These are phyloP conservation scores for Clarias laeviceps DNA, from an alignment of 2,797 vertebrate species.

Conservation along the genomic window DNA sequence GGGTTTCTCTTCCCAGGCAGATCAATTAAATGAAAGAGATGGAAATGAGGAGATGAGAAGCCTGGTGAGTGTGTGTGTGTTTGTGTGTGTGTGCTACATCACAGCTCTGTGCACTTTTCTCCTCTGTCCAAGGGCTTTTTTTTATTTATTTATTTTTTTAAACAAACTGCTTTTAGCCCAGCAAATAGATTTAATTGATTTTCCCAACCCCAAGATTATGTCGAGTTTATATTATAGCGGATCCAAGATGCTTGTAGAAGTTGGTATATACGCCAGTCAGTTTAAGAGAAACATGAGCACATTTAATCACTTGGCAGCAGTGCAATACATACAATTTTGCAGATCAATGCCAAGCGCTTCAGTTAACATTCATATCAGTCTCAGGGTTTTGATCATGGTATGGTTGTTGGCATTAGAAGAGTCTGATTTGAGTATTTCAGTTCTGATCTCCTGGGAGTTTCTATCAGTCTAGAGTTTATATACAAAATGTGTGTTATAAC, in stretches of 20 bases:
- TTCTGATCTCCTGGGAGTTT: not conserved
- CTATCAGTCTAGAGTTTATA: not conserved
- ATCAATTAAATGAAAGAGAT: conserved; percentile 51
- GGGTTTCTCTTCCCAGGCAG: conserved; percentile 22
- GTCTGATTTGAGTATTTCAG: not conserved
- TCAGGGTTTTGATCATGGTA: not conserved
- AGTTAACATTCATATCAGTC: not conserved
- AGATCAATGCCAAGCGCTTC: not conserved
- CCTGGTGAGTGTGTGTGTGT: not conserved
- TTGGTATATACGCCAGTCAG: not conserved
- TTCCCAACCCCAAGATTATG: conserved; percentile 39
- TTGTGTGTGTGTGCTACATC: conserved; percentile 18
- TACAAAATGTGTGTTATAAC: not conserved
- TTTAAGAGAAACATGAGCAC: not conserved
- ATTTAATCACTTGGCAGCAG: not conserved
- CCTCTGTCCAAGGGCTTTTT: conserved; percentile 29
- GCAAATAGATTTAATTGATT: conserved; percentile 54
- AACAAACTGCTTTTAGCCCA: conserved; percentile 51
- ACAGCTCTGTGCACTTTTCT: conserved; percentile 35
- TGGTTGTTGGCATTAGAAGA: not conserved
- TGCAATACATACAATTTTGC: not conserved
- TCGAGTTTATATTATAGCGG: conserved; percentile 42
- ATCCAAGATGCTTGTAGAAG: conserved; percentile 11
- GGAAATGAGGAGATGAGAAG: conserved; percentile 34
- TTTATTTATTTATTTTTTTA: conserved; percentile 25